A percentile compares a stretch with the other conserved stretches of the same genome.
These are phyloP conservation scores for Lochmaea capreae DNA, from an alignment of 2,888 invertebrate genomes.

Conservation along the genomic window DNA sequence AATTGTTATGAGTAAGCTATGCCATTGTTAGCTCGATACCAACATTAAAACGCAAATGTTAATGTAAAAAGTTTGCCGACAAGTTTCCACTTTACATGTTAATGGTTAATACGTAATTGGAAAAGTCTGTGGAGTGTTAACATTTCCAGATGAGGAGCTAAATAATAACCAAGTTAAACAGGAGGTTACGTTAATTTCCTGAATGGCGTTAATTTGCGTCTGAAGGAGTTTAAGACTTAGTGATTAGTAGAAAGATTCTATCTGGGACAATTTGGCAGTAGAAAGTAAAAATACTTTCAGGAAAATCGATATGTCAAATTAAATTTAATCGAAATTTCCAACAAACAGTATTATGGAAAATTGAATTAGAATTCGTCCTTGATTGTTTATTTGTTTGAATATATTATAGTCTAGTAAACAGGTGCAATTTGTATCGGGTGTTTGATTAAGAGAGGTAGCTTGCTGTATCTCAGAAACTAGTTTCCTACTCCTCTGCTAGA, in stretches of 20 bases:
- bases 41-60: slow-evolving; percentile 21
- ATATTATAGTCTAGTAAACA: too few relatives aligned
- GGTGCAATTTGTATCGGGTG: too few relatives aligned
- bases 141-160: slow-evolving; percentile 25
- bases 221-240: not conserved
- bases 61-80: slow-evolving; percentile 37
- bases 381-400: too few relatives aligned
- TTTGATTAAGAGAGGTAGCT: too few relatives aligned
- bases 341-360: not conserved
- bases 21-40: slow-evolving; percentile 19
- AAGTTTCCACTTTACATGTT: slow-evolving; percentile 31
- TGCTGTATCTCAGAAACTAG: too few relatives aligned
- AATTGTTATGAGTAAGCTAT: slow-evolving; percentile 20
- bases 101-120: slow-evolving; percentile 40
- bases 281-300: not conserved
- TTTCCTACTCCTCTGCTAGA: too few relatives aligned
- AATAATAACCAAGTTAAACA: slow-evolving; percentile 23
- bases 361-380: too few relatives aligned
- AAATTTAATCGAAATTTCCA: not conserved
- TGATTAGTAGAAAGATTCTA: not conserved
- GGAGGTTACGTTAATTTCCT: slow-evolving; percentile 24
- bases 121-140: slow-evolving; percentile 36
- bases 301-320: slow-evolving; percentile 1
- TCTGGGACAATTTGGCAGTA: not conserved
- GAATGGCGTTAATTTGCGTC: slow-evolving; percentile 4